phyloP scores from a whole-genome alignment of 2,888 invertebrate species.

The Exephanes ischioxanthus region DNA sequence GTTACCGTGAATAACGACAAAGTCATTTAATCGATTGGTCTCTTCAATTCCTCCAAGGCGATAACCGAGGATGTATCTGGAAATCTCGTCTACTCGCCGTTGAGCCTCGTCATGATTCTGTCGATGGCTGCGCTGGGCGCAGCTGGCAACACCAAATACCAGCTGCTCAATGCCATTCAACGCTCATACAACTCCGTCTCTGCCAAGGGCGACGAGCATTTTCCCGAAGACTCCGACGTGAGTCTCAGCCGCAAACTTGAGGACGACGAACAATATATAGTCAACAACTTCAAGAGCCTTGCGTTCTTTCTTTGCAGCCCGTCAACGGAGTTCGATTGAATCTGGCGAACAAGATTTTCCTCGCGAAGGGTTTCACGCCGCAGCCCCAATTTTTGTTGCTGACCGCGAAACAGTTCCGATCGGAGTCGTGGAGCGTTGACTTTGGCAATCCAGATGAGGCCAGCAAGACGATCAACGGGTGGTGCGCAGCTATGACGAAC shows the following conservation, averaged over 20 bases:
- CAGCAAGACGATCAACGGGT: slow-evolving; percentile 89
- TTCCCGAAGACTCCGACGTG: neutral
- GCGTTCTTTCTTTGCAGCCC: slow-evolving; percentile 4
- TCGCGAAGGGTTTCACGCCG: slow-evolving; percentile 86
- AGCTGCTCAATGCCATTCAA: neutral
- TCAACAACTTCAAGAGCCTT: neutral
- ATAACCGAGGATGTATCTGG: slow-evolving; percentile 60
- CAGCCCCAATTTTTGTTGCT: slow-evolving; percentile 86
- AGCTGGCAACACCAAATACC: slow-evolving; percentile 71
- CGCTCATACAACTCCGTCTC: neutral
- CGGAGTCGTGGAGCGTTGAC: slow-evolving; percentile 88
- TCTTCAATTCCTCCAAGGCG: slow-evolving; percentile 60
- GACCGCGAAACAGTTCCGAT: slow-evolving; percentile 85
- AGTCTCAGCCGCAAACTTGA: neutral
- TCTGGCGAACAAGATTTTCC: slow-evolving; percentile 90
- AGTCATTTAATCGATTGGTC: neutral
- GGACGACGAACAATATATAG: slow-evolving; percentile 68
- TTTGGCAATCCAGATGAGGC: slow-evolving; percentile 86
- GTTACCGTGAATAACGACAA: neutral
- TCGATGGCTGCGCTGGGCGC: slow-evolving; percentile 78
- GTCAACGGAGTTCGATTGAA: slow-evolving; percentile 13
- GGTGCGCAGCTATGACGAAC: slow-evolving; percentile 92
- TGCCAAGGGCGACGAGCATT: neutral
- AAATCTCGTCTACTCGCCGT: slow-evolving; percentile 79
- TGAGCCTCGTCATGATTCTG: slow-evolving; percentile 80